Percentiles rank a stretch among this genome's conserved stretches.
These are phyloP conservation scores for Heterodera carotae DNA, from an alignment of 1,140 invertebrate genomes.

Conservation along the genomic window DNA sequence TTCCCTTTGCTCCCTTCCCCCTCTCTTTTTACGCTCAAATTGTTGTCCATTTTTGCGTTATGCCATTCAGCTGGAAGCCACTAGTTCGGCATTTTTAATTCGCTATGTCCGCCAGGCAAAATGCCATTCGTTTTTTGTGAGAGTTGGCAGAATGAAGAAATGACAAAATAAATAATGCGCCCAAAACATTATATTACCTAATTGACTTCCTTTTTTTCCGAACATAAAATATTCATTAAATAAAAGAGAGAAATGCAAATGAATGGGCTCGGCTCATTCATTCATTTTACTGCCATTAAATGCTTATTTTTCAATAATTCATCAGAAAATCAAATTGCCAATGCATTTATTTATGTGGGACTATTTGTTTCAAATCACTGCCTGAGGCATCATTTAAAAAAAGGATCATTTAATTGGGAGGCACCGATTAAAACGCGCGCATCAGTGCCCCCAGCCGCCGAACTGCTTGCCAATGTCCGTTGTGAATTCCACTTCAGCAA, in stretches of 20 bases:
- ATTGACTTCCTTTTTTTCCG: not conserved
- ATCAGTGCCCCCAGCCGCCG: no score
- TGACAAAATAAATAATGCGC: not conserved
- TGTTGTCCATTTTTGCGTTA: not conserved
- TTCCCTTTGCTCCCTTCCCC: no score
- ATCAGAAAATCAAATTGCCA: no score
- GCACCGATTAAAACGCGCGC: no score
- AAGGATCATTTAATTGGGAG: no score
- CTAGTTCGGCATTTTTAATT: not conserved
- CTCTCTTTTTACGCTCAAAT: not conserved
- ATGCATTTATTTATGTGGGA: no score
- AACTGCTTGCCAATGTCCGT: not conserved
- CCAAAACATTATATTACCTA: not conserved
- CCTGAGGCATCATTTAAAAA: no score
- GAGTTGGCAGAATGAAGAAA: not conserved
- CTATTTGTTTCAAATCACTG: no score
- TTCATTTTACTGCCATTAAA: no score
- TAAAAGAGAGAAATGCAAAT: no score
- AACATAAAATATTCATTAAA: not conserved
- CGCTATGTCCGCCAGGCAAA: not conserved
- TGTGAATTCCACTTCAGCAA: constrained; percentile 1
- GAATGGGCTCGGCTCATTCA: no score
- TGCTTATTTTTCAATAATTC: no score
- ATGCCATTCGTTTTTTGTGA: not conserved
- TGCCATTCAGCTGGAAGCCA: constrained; percentile 1